Evolutionary conservation across 1,140 invertebrate genomes (phyloP).

Genomic region (Dolichoris vasculosae): DNA sequence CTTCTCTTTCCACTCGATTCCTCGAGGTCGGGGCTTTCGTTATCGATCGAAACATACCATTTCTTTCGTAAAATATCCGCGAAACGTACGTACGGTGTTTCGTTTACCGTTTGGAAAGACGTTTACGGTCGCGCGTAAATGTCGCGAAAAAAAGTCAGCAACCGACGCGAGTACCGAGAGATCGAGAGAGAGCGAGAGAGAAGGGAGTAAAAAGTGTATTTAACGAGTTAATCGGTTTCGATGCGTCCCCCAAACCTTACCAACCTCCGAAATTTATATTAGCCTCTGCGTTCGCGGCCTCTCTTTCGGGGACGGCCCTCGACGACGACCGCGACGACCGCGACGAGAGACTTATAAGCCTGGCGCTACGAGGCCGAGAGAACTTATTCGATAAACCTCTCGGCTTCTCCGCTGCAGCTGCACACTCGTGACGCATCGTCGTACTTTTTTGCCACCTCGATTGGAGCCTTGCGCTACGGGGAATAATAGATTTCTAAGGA

Average conservation of each 20-base stretch:
- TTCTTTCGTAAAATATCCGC: no score
- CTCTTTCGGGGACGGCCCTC: not conserved
- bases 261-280: conserved; percentile 45
- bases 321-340: not conserved
- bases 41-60: no score
- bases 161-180: no score
- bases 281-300: not conserved
- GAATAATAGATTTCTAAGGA: conserved; percentile 52
- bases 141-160: no score
- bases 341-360: conserved; percentile 45
- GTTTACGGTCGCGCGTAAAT: no score
- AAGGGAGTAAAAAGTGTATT: no score
- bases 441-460: not conserved
- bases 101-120: no score
- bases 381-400: conserved; percentile 55
- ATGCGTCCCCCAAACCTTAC: conserved; percentile 29
- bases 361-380: not conserved
- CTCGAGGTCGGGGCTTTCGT: no score
- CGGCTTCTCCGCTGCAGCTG: conserved; percentile 43
- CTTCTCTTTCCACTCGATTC: no score
- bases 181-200: not conserved
- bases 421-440: not conserved
- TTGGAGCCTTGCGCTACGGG: conserved; percentile 5
- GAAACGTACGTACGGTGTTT: no score
- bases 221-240: conserved; percentile 49